These are phyloP conservation scores for Xylocampa areola DNA, from an alignment of 2,888 invertebrate species.

Conservation along the genomic window DNA sequence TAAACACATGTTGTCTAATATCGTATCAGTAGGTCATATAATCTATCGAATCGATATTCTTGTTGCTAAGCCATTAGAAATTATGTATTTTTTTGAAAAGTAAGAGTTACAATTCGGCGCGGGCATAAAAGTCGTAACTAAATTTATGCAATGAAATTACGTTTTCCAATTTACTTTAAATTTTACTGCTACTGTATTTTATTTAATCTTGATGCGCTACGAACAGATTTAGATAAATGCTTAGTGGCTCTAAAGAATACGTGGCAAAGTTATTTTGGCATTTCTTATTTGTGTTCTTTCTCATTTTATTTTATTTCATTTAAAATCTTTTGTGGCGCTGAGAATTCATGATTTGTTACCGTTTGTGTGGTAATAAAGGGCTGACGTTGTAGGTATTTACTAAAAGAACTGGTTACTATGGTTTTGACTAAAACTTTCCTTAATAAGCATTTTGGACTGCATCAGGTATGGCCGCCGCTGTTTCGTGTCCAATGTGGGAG, in stretches of 20 bases:
- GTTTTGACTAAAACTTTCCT: conserved; percentile 15
- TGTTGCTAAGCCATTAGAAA: conserved; percentile 14
- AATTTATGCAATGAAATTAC: conserved; percentile 43
- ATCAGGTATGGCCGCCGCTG: conserved; percentile 40
- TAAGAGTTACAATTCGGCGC: conserved; percentile 21
- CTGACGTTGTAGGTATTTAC: conserved; percentile 7
- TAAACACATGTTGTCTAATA: conserved; percentile 25
- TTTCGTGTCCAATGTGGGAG: conserved; percentile 56
- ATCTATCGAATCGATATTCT: conserved; percentile 1
- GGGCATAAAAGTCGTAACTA: conserved; percentile 34
- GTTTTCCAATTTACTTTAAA: conserved; percentile 46
- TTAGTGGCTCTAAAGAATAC: conserved; percentile 9
- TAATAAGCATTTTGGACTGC: conserved; percentile 22
- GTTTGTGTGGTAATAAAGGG: conserved; percentile 19
- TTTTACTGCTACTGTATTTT: conserved; percentile 39
- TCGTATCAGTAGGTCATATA: conserved; percentile 3
- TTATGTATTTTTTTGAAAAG: conserved; percentile 16
- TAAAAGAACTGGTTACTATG: conserved; percentile 6
- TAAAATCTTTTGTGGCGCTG: conserved; percentile 14
- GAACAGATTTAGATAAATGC: conserved; percentile 32
- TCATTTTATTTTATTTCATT: conserved; percentile 2
- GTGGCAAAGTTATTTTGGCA: conserved; percentile 15
- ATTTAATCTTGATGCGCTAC: conserved; percentile 32
- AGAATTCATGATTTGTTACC: conserved; percentile 18
- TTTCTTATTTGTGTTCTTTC: too few relatives aligned